phyloP scores from a whole-genome alignment of 2,888 invertebrate species.

The Microchrysa polita region DNA sequence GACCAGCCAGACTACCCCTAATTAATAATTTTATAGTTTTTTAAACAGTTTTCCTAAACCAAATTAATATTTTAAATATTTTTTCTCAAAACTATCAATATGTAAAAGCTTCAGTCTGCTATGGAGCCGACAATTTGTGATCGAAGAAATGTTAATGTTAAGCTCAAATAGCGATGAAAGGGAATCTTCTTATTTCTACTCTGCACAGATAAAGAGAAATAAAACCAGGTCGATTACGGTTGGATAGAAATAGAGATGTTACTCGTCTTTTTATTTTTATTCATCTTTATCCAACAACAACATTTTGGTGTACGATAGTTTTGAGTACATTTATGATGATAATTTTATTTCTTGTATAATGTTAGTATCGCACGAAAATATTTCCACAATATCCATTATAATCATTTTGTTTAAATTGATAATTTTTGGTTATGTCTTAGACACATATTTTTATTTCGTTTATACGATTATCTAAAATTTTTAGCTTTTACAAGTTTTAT shows the following conservation, averaged over 20 bases:
- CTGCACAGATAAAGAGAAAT: background rate
- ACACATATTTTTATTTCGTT: background rate
- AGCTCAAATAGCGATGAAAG: too few relatives aligned
- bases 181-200: too few relatives aligned
- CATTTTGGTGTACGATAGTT: slow-evolving; percentile 13
- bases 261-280: slow-evolving; percentile 10
- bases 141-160: too few relatives aligned
- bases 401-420: slow-evolving; percentile 1
- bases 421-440: background rate
- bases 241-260: slow-evolving; percentile 28
- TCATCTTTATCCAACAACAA: slow-evolving; percentile 29
- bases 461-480: background rate
- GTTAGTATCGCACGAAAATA: slow-evolving; percentile 31
- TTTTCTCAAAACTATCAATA: too few relatives aligned
- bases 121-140: too few relatives aligned
- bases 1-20: too few relatives aligned
- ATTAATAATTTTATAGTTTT: too few relatives aligned
- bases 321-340: slow-evolving; percentile 12
- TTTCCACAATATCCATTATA: slow-evolving; percentile 11
- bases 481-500: background rate
- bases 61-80: too few relatives aligned
- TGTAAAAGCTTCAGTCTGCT: too few relatives aligned
- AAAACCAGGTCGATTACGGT: background rate
- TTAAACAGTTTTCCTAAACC: too few relatives aligned
- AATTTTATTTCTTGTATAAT: too few relatives aligned